Base-by-base conservation (phyloP, 2,113 vertebrate species). In the Empidonax alnorum region DNA sequence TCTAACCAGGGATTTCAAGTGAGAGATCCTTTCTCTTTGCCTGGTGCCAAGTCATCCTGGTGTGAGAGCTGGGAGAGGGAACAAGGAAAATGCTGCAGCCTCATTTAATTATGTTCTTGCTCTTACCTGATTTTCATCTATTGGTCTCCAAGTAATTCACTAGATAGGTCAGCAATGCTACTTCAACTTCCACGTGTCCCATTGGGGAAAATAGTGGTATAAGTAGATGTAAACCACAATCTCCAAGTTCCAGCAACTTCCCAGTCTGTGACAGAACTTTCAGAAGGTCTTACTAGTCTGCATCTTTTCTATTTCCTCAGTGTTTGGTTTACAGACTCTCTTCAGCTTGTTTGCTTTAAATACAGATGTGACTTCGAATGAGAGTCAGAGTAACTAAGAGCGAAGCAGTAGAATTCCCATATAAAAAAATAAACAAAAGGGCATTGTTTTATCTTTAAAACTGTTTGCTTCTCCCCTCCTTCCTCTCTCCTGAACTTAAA, bases 401-500 rank as follows among this genome's bases (percentile, higher is more conserved):
- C 78, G 66, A 90, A 55, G 90, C 80, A 92, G 85, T 83, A 88
- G 77, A 77, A 87, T 97, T 97, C 96, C 94, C 96, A 96, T 62
- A 78, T 96, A 90, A 94, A 94, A 96, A 96, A 96, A 55, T 55
- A 93, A 97, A 83, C 83, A 94, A 12, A 39, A 94, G 69, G 59
- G 15, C 30, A 90, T 95, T 89, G 39, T 96, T 97, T 95, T 72
- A 37, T 95, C 69, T 90, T 94, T 84, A 68, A 94, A 96, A 97
- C 65, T 66, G 66, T 79, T 96, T 93, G 56, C 91, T 96, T 97
- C 74, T 91, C 27, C 67, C 30, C 95, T 97, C 82, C 69, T 96
- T 96, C 94, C 75, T 50, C 68, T 90, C 94, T 96, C 94, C 79
- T 56, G 85, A 94, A 87, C 95, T 95, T 79, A 90, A 98, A 97